Percentiles rank a stretch among this genome's conserved stretches.
Conservation (phyloP, 2,888 invertebrate genomes). For the Tromatobia lineatoria region DNA sequence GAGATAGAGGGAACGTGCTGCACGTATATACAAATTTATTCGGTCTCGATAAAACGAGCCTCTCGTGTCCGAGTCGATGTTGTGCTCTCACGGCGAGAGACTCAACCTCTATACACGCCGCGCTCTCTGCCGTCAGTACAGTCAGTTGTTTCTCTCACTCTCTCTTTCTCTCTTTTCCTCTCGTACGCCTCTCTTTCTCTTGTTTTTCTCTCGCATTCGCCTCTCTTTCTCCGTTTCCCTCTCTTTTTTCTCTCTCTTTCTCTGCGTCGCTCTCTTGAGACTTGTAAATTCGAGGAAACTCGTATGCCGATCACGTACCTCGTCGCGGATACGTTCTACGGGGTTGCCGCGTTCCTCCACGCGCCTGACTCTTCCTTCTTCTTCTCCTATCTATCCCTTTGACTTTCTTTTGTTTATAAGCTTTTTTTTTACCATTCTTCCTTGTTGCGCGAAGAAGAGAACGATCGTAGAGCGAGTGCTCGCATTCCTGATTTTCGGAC, state of each 20-base stretch:
- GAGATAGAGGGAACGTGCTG: constrained; percentile 53
- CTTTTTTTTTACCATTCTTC: neutral
- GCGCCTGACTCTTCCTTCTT: constrained; percentile 46
- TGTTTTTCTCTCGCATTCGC: no score
- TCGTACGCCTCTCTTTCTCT: neutral
- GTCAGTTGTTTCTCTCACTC: neutral
- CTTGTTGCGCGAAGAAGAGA: neutral
- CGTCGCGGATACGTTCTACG: constrained; percentile 52
- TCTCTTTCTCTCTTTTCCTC: constrained; percentile 12
- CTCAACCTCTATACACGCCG: constrained; percentile 1
- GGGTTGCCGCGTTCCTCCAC: constrained; percentile 56
- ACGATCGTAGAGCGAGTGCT: constrained; percentile 12
- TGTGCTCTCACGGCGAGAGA: constrained; percentile 52
- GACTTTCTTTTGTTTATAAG: constrained; percentile 25
- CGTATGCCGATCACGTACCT: constrained; percentile 65
- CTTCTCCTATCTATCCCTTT: constrained; percentile 41
- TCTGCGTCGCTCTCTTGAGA: constrained; percentile 13
- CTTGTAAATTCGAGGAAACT: constrained; percentile 67
- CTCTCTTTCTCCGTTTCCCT: no score
- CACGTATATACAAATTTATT: constrained; percentile 67
- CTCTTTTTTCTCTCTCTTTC: constrained; percentile 7
- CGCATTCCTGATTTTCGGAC: constrained; percentile 34
- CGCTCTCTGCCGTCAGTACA: constrained; percentile 10
- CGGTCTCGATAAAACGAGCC: constrained; percentile 65
- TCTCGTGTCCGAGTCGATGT: constrained; percentile 58